phyloP scores from a whole-genome alignment of 1,140 invertebrate genomes.

The Thalassaphorura encarpata region DNA sequence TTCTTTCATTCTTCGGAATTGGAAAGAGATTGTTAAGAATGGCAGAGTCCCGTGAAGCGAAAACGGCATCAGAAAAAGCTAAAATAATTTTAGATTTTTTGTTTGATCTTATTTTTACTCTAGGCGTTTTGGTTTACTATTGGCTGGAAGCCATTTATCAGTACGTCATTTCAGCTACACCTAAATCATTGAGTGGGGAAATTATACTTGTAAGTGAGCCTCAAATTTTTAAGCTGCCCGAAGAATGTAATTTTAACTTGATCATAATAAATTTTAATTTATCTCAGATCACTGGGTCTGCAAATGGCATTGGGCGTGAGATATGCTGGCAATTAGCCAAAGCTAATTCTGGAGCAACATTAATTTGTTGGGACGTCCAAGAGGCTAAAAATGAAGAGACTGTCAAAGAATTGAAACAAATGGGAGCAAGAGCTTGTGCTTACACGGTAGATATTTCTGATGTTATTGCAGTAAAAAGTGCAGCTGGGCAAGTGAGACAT shows the following conservation, averaged over 20 bases:
- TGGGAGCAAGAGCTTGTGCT: conserved; percentile 18
- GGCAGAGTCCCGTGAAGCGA: too few relatives aligned
- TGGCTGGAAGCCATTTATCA: background rate
- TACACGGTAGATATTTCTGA: conserved; percentile 27
- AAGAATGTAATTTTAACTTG: background rate
- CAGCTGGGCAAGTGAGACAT: conserved; percentile 2
- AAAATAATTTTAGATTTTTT: too few relatives aligned
- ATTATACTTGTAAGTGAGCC: conserved; percentile 22
- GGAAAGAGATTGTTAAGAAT: too few relatives aligned
- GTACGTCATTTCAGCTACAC: background rate
- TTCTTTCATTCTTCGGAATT: too few relatives aligned
- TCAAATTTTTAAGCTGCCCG: background rate
- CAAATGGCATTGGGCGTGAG: conserved; percentile 25
- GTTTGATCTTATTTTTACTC: too few relatives aligned
- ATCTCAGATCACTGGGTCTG: conserved; percentile 27
- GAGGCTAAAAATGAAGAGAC: conserved; percentile 12
- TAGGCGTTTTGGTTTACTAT: too few relatives aligned
- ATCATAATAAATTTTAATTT: background rate
- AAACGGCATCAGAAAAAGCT: too few relatives aligned
- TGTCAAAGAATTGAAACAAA: conserved; percentile 13
- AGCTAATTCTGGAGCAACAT: conserved; percentile 10
- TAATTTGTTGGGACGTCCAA: conserved; percentile 31
- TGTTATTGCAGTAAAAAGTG: conserved; percentile 4
- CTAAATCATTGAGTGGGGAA: conserved; percentile 7
- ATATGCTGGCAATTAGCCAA: conserved; percentile 17